Base-by-base conservation (phyloP, 2,888 invertebrate species). In the Idaea straminata region DNA sequence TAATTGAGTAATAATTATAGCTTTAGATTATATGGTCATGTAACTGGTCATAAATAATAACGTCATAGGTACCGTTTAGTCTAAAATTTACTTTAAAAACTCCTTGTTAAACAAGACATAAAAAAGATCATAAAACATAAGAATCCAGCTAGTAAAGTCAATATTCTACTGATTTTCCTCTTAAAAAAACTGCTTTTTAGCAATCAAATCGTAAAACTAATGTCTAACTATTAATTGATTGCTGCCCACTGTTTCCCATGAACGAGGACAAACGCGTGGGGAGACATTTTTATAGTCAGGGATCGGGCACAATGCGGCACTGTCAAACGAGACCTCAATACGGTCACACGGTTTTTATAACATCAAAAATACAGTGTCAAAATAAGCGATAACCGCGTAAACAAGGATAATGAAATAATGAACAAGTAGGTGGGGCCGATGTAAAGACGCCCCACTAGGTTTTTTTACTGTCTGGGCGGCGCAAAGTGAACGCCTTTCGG, bases 401-500 rank as follows among this genome's bases (percentile, higher is more conserved):
- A 89, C 84, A 86, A 90, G 89, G 87, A 89, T 91, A 90, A 91
- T 90, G 84, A 89, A 83, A 89, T 91, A 90, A 91, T 90, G 84
- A 89, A 83, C 81, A 79, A 90, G 92, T 90, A 91, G 92, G 91
- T 90, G 92, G 90, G 86, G 91, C 85, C 84, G 80, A 76, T 69
- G 70, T 72, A 84, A 85, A 83, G 83, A 90, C 91, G 90, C 91
- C 91, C 91, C 90, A 85, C 85, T 83, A 84, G 81, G 84, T 88
- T 91, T 91, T 88, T 89, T 89, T 85, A 83, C 83, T 83, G 86
- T 86, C 88, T 91, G 91, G 91, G 91, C 89, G 91, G 89, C 82
- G 86, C 88, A 75, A 82, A 80, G 85, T 83, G 84, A 86, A 88
- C 90, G 91, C 89, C 89, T 91, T 78, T 81, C 87, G 79, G 72